Percentiles rank a stretch among this genome's conserved stretches.
Evolutionary conservation across 2,797 vertebrate genomes (phyloP).

Genomic region (Rhinogobio ventralis): DNA sequence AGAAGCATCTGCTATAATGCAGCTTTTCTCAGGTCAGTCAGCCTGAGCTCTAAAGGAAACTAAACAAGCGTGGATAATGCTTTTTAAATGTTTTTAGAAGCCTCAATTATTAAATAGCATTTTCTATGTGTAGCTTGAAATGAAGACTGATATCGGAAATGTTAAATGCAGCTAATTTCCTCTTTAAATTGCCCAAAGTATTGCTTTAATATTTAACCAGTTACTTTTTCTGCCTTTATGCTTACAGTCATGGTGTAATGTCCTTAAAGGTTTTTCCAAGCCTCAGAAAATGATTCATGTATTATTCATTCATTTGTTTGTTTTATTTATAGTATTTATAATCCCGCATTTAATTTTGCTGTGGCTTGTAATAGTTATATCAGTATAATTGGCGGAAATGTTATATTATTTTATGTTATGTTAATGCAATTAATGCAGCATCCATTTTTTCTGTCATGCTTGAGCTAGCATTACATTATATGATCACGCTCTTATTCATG

Average conservation of each 20-base stretch:
- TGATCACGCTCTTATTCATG: too few relatives aligned
- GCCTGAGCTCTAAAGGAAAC: slow-evolving; percentile 85
- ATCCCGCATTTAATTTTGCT: neutral
- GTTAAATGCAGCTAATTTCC: slow-evolving; percentile 46
- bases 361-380: neutral
- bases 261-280: slow-evolving; percentile 26
- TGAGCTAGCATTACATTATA: too few relatives aligned
- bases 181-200: slow-evolving; percentile 41
- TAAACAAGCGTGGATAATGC: slow-evolving; percentile 81
- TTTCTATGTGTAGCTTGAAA: slow-evolving; percentile 53
- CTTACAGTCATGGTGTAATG: slow-evolving; percentile 37
- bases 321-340: neutral
- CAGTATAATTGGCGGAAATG: neutral
- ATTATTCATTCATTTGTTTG: slow-evolving; percentile 20
- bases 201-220: slow-evolving; percentile 55
- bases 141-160: slow-evolving; percentile 51
- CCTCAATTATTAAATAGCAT: slow-evolving; percentile 81
- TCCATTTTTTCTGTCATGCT: too few relatives aligned
- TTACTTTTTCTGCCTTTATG: slow-evolving; percentile 38
- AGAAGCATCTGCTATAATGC: slow-evolving; percentile 81
- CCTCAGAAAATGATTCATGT: slow-evolving; percentile 13
- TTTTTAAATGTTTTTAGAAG: slow-evolving; percentile 80
- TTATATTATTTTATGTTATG: neutral
- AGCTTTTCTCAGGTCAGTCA: slow-evolving; percentile 86
- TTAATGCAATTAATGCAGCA: too few relatives aligned